Evolutionary conservation across 2,888 invertebrate species (phyloP), one percentile per base, ranked within the genome.

Genomic region (Netelia melanura): DNA sequence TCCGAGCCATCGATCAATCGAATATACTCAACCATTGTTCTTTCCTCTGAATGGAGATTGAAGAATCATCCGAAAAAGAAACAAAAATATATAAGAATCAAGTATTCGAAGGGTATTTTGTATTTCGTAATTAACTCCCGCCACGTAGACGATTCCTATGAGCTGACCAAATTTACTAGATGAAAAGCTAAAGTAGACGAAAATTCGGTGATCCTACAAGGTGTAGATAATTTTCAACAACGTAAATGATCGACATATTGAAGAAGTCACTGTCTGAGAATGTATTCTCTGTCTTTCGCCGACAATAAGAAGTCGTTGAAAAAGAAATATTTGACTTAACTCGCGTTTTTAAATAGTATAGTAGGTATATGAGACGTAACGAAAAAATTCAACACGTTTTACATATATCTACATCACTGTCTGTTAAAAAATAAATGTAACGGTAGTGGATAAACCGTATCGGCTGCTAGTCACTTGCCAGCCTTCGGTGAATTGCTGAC

Each of bases 1-100:
- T 54, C 62, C 54, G 70, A 61, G 52, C 48, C 8, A 64, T 79
- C 70, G 58, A 79, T 79, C 78, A 79, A 70, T 64, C 62, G 64
- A 71, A 79, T 38, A 70, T 38, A 52, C 30, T 21, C 62, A 43
- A 48, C 3, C 65, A 70, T 25, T 54, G 38, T 38, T 48, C 44
- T 62, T 62, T 38, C 21, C 38, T 62, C 17, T 10, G 30, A 10
- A 9, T 11, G 5, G n/a, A 62, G n/a, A 17, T 58, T 58, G 21
- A 21, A 58, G 58, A 58, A 58, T 58, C 3, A 58, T n/a, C 17
- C n/a, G 58, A 61, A 61, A 43, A 68, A 21, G 48, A n/a, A 58
- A 6, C 38, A 38, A 38, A 38, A 38, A 38, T 38, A 38, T 38
- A 38, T 38, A 38, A 9, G 17, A 54, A 56, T 48, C 25, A 54